A percentile compares a stretch with the other conserved stretches of the same genome.
Evolutionary conservation across 2,113 vertebrate genomes (phyloP).

Genomic region (Epinephelus fuscoguttatus): DNA sequence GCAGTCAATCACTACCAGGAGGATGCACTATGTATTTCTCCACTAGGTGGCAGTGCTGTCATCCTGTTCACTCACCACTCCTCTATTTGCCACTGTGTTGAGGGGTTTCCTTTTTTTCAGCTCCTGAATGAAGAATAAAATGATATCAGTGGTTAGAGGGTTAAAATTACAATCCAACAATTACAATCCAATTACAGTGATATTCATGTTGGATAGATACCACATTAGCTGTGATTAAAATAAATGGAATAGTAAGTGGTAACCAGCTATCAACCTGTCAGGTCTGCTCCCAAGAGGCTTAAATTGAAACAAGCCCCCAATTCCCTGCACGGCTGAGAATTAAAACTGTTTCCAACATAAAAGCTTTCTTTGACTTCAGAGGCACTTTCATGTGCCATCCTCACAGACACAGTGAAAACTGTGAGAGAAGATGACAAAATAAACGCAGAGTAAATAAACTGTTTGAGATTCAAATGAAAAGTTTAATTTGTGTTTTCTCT

Average conservation of each 20-base stretch:
- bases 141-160: not conserved
- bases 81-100: not conserved
- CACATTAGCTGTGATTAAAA: slow-evolving; percentile 1
- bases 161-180: too few relatives aligned
- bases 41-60: slow-evolving; percentile 72
- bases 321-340: slow-evolving; percentile 21
- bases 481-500: not conserved
- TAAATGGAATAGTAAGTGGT: not conserved
- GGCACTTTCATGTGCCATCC: slow-evolving; percentile 48
- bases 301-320: not conserved
- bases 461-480: slow-evolving; percentile 33
- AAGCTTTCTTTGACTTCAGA: slow-evolving; percentile 40
- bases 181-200: not conserved
- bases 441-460: not conserved
- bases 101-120: slow-evolving; percentile 4
- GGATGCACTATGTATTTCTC: not conserved
- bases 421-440: slow-evolving; percentile 4
- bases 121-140: slow-evolving; percentile 2
- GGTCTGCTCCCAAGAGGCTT: not conserved
- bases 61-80: not conserved
- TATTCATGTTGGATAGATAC: not conserved
- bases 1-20: not conserved
- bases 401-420: slow-evolving; percentile 30
- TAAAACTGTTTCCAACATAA: slow-evolving; percentile 9
- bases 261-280: slow-evolving; percentile 6